A percentile compares a stretch with the other conserved stretches of the same genome.
These are phyloP conservation scores for Microplitis demolitor DNA, from an alignment of 1,140 invertebrate species.

Conservation along the genomic window DNA sequence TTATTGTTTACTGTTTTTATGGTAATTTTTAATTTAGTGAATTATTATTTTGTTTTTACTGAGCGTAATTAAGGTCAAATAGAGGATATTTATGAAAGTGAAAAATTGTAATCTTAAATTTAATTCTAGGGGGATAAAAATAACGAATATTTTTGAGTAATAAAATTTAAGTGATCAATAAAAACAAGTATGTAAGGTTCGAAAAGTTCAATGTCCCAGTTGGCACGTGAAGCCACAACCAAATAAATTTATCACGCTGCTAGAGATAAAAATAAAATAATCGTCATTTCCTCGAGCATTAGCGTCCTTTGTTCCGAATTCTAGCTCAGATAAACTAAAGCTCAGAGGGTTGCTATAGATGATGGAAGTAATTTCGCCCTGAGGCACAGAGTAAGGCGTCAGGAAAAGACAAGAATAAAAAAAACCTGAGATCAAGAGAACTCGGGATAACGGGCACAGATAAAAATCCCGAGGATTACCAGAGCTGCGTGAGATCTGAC, in stretches of 20 bases:
- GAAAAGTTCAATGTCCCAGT: too few relatives aligned
- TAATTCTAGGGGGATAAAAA: too few relatives aligned
- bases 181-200: too few relatives aligned
- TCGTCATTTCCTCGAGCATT: slow-evolving; percentile 37
- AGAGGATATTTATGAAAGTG: too few relatives aligned
- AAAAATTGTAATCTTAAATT: too few relatives aligned
- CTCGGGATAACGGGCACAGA: background rate
- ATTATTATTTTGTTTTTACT: too few relatives aligned
- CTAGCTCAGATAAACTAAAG: background rate
- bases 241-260: background rate
- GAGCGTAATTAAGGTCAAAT: too few relatives aligned
- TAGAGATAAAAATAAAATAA: slow-evolving; percentile 34
- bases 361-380: background rate
- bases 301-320: slow-evolving; percentile 32
- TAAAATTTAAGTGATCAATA: too few relatives aligned
- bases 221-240: background rate
- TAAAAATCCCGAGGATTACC: background rate
- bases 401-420: background rate
- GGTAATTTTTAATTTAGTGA: too few relatives aligned
- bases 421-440: background rate
- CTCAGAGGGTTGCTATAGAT: background rate
- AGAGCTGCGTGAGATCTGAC: background rate
- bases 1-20: too few relatives aligned
- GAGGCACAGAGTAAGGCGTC: too few relatives aligned
- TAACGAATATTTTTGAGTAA: background rate